Evolutionary conservation across 2,888 invertebrate species (phyloP).

Genomic region (Eugnorisma glareosa): DNA sequence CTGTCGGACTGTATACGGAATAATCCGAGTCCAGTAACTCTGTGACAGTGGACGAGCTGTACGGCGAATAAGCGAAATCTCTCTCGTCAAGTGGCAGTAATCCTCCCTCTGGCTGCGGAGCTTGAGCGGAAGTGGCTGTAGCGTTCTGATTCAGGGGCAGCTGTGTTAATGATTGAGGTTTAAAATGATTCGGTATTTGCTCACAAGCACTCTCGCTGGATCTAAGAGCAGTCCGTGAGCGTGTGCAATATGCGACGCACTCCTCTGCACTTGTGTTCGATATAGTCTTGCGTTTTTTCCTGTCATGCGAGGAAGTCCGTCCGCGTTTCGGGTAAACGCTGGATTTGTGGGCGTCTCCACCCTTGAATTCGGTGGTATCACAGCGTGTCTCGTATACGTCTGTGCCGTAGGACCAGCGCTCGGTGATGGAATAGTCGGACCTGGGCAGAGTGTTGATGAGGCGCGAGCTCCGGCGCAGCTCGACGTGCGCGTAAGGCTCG

Average conservation of each 20-base stretch:
- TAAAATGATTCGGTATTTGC: constrained; percentile 76
- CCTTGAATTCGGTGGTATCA: constrained; percentile 81
- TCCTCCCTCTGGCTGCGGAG: constrained; percentile 83
- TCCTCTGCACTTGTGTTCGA: constrained; percentile 80
- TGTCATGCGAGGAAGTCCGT: constrained; percentile 86
- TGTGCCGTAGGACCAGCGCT: constrained; percentile 90
- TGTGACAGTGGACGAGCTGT: constrained; percentile 88
- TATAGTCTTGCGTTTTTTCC: constrained; percentile 83
- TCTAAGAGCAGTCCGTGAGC: constrained; percentile 88
- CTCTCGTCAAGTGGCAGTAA: constrained; percentile 88
- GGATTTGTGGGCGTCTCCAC: constrained; percentile 81
- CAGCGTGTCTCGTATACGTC: constrained; percentile 89
- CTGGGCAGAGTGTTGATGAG: constrained; percentile 87
- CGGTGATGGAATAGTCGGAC: constrained; percentile 90
- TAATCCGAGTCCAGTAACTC: constrained; percentile 88
- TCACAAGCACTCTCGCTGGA: constrained; percentile 86
- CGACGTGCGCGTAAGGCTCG: constrained; percentile 84
- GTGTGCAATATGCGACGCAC: constrained; percentile 88
- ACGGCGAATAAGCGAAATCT: constrained; percentile 89
- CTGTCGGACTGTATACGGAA: constrained; percentile 88
- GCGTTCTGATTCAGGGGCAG: constrained; percentile 74
- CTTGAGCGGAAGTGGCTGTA: constrained; percentile 75
- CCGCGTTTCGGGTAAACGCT: constrained; percentile 79
- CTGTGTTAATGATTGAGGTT: constrained; percentile 74
- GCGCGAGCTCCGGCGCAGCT: constrained; percentile 87